These are phyloP conservation scores for Drosophila imparisetae DNA, from an alignment of 2,888 invertebrate genomes.

Conservation along the genomic window DNA sequence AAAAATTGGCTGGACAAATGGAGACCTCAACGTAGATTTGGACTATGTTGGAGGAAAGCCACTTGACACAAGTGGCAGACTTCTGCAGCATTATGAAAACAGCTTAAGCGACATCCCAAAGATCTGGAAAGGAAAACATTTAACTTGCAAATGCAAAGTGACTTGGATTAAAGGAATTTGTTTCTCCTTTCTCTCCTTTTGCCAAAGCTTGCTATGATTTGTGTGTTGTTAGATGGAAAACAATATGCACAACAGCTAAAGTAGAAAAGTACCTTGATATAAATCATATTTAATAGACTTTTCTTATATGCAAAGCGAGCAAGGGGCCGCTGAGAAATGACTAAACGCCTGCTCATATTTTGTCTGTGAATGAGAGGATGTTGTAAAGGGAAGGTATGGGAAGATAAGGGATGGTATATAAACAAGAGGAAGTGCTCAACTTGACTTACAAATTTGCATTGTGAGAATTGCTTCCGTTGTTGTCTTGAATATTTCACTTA, in stretches of 20 bases:
- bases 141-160: slow-evolving; percentile 2
- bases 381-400: background rate
- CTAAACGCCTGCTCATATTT: slow-evolving; percentile 32
- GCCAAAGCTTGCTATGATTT: slow-evolving; percentile 37
- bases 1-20: slow-evolving; percentile 37
- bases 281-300: slow-evolving; percentile 51
- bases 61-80: background rate
- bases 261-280: slow-evolving; percentile 22
- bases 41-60: background rate
- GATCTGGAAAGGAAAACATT: slow-evolving; percentile 9
- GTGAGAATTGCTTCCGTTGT: slow-evolving; percentile 67
- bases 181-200: background rate
- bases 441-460: slow-evolving; percentile 63
- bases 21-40: background rate
- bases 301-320: slow-evolving; percentile 16
- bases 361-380: slow-evolving; percentile 31
- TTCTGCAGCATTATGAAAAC: slow-evolving; percentile 3
- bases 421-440: slow-evolving; percentile 49
- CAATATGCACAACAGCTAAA: slow-evolving; percentile 25
- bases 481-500: slow-evolving; percentile 33
- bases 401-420: background rate
- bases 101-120: slow-evolving; percentile 3
- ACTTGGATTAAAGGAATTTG: slow-evolving; percentile 13
- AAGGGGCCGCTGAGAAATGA: slow-evolving; percentile 27
- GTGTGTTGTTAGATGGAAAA: slow-evolving; percentile 24